phyloP scores from a whole-genome alignment of 1,140 invertebrate species.

The Babylonia areolata region DNA sequence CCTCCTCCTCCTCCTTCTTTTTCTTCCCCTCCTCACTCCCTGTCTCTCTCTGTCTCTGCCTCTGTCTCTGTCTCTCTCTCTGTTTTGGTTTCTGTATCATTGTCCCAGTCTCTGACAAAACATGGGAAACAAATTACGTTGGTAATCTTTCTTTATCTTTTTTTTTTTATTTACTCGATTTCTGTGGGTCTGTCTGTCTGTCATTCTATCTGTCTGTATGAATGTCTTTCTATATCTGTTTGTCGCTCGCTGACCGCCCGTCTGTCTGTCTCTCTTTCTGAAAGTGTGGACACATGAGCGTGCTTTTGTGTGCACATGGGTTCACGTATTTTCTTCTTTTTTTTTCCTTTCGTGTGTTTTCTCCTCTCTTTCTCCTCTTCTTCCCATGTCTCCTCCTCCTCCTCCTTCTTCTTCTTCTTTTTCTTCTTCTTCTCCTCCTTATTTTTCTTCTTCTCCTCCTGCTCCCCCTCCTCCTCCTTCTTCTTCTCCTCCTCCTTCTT shows the following conservation, averaged over 20 bases:
- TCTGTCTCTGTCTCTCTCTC: neutral
- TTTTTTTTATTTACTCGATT: too few species aligned
- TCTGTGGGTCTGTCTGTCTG: too few species aligned
- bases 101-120: too few species aligned
- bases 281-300: conserved; percentile 6
- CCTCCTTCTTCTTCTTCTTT: neutral
- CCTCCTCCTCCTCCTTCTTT: neutral
- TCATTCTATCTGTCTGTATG: too few species aligned
- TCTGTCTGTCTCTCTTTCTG: too few species aligned
- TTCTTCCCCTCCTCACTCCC: neutral
- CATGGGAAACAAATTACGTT: too few species aligned
- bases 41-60: conserved; percentile 1
- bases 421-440: neutral
- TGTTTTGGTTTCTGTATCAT: too few species aligned
- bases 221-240: too few species aligned
- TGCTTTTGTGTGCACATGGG: conserved; percentile 23
- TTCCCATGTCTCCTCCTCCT: neutral
- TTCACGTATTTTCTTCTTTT: neutral
- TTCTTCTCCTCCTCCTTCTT: neutral
- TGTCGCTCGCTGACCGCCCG: too few species aligned
- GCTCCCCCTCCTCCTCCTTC: neutral
- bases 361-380: neutral
- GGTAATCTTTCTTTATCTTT: too few species aligned
- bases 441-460: neutral
- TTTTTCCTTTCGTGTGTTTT: neutral